phyloP scores from a whole-genome alignment of 2,113 vertebrate genomes.

The Limanda limanda region DNA sequence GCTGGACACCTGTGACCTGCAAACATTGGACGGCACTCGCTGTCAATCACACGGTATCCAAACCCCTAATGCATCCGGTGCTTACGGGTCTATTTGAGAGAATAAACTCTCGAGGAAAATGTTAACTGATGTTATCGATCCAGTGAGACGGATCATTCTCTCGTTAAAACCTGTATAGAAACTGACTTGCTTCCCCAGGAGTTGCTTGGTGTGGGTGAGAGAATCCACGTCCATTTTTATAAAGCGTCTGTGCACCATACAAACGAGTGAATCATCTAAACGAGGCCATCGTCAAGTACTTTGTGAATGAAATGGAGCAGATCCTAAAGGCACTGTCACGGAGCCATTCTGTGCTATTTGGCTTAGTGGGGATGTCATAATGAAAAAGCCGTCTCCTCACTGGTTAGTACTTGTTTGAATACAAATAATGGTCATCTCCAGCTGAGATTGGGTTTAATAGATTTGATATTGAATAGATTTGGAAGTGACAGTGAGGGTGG shows the following conservation, averaged over 20 bases:
- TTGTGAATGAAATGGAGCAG: constrained; percentile 40
- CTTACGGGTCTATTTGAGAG: no score
- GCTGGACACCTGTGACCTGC: no score
- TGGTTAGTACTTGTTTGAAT: background rate
- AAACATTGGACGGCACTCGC: no score
- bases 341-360: constrained; percentile 43
- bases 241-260: background rate
- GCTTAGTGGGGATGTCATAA: constrained; percentile 4
- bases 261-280: constrained; percentile 21
- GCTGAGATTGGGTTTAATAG: constrained; percentile 14
- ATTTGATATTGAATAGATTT: constrained; percentile 24
- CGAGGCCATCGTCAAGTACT: constrained; percentile 23
- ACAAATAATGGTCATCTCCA: constrained; percentile 18
- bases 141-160: no score
- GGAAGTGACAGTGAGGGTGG: constrained; percentile 2
- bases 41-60: no score
- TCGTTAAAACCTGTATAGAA: no score
- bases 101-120: no score
- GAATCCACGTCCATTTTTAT: no score
- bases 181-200: no score
- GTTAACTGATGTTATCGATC: no score
- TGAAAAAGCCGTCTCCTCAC: constrained; percentile 22
- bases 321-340: constrained; percentile 38
- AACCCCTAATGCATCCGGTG: no score
- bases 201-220: no score